phyloP scores from a whole-genome alignment of 2,113 vertebrate species.

The Neolamprologus hecqui region DNA sequence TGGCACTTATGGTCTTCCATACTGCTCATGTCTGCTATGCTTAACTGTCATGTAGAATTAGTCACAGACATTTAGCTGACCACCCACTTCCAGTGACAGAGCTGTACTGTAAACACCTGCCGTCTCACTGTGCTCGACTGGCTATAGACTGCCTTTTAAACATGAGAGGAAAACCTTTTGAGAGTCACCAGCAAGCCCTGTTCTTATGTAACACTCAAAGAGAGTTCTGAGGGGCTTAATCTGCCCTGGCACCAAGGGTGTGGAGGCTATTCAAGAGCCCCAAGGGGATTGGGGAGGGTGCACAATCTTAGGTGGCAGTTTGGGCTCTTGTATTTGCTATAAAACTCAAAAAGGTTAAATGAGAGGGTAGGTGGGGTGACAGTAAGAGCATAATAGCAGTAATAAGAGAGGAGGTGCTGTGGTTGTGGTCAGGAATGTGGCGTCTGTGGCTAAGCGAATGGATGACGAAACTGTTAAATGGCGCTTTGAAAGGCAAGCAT shows the following conservation, averaged over 20 bases:
- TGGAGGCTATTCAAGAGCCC: slow-evolving; percentile 12
- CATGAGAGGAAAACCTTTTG: background rate
- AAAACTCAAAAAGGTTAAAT: background rate
- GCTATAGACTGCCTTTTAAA: background rate
- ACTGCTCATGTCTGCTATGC: background rate
- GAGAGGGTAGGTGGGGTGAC: background rate
- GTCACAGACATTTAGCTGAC: background rate
- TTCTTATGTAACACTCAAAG: slow-evolving; percentile 16
- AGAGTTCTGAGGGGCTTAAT: slow-evolving; percentile 16
- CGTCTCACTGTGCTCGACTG: background rate
- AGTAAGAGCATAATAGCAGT: background rate
- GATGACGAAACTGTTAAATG: background rate
- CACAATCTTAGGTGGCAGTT: background rate
- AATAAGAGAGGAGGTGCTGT: background rate
- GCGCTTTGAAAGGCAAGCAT: background rate
- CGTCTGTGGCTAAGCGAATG: background rate
- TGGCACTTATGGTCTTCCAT: background rate
- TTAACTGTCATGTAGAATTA: slow-evolving; percentile 16
- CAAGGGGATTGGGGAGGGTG: background rate
- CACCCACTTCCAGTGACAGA: background rate
- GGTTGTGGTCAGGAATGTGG: background rate
- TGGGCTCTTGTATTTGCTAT: background rate
- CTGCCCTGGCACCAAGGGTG: slow-evolving; percentile 2
- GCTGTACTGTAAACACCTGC: slow-evolving; percentile 21
- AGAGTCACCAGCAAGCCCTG: background rate